Percentiles rank a stretch among this genome's conserved stretches.
Evolutionary conservation across 2,888 invertebrate genomes (phyloP).

Genomic region (Nemoura dubitans): DNA sequence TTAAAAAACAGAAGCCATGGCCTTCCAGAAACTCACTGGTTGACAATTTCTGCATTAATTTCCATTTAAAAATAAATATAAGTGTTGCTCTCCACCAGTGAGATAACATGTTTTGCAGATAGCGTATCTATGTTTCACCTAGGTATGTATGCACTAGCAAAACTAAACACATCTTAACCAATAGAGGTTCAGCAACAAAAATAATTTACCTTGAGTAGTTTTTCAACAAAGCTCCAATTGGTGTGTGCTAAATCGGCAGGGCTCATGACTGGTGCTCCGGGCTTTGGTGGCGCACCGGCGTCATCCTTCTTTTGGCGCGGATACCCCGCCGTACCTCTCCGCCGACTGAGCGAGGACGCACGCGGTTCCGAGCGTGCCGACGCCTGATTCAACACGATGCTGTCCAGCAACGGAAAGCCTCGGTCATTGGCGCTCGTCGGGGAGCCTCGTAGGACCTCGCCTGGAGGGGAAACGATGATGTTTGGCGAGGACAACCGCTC

Average conservation of each 20-base stretch:
- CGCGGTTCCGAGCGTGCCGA: conserved; percentile 60
- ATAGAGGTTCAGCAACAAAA: no score
- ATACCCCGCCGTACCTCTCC: background rate
- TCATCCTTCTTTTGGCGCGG: background rate
- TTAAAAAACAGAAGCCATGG: no score
- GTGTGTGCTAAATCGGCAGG: conserved; percentile 94
- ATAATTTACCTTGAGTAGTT: conserved; percentile 83
- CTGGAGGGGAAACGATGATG: conserved; percentile 83
- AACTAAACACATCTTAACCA: no score
- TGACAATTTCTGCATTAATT: no score
- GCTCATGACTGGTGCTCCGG: conserved; percentile 60
- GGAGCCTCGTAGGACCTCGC: conserved; percentile 70
- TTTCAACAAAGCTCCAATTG: conserved; percentile 98
- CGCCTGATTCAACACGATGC: conserved; percentile 76
- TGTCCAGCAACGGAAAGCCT: conserved; percentile 87
- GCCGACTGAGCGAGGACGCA: background rate
- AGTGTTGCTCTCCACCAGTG: no score
- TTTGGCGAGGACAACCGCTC: conserved; percentile 76
- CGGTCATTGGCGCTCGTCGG: conserved; percentile 58
- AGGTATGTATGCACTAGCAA: no score
- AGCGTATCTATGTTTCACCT: no score
- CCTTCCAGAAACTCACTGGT: no score
- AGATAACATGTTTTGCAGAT: no score
- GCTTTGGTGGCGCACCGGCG: background rate
- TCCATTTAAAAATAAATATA: no score